Evolutionary conservation across 2,113 vertebrate genomes (phyloP).

Genomic region (Saguinus midas): DNA sequence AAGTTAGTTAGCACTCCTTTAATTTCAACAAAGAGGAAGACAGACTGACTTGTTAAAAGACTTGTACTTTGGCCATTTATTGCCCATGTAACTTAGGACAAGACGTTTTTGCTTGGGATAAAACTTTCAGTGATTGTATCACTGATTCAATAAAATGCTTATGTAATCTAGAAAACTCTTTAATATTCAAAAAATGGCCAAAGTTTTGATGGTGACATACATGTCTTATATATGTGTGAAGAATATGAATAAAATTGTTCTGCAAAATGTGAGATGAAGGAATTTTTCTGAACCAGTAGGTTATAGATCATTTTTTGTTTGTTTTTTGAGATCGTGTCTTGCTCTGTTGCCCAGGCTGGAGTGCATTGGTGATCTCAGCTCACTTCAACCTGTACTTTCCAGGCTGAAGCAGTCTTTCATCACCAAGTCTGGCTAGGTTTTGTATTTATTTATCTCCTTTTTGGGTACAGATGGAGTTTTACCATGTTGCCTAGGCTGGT

Average conservation of each 20-base stretch:
- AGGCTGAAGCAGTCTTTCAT: neutral
- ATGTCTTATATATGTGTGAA: neutral
- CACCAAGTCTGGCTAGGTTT: neutral
- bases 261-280: neutral
- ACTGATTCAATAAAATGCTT: neutral
- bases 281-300: neutral
- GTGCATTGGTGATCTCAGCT: neutral
- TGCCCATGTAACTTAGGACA: neutral
- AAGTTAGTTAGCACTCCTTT: neutral
- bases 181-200: neutral
- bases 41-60: neutral
- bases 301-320: neutral
- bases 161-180: neutral
- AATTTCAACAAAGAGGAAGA: neutral
- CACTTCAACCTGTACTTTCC: neutral
- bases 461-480: neutral
- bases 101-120: neutral
- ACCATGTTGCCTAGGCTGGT: neutral
- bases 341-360: neutral
- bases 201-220: neutral
- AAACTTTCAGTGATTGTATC: neutral
- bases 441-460: neutral
- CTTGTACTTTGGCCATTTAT: neutral
- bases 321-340: neutral
- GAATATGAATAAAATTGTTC: conserved; percentile 2